Evolutionary conservation across 2,888 invertebrate genomes (phyloP).

Genomic region (Idaea biselata): DNA sequence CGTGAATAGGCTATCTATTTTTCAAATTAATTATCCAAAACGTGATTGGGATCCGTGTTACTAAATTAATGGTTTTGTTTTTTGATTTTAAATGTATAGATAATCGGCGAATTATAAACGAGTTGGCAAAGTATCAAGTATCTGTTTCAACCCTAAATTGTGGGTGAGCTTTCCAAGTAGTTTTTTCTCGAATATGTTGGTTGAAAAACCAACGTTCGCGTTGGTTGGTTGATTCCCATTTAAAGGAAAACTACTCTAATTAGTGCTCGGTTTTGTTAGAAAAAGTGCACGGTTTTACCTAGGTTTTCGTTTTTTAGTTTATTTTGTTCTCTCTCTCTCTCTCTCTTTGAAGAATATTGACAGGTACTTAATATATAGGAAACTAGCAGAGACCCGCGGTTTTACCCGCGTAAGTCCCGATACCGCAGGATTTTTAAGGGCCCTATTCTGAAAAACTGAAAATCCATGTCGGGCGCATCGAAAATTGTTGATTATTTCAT

Average conservation of each 20-base stretch:
- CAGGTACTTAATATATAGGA: conserved; percentile 1
- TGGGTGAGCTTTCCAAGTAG: not conserved
- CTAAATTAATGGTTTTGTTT: not conserved
- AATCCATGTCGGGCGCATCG: too few relatives aligned
- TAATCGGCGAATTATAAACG: too few relatives aligned
- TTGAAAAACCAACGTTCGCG: not conserved
- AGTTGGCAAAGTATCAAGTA: too few relatives aligned
- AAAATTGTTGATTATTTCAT: too few relatives aligned
- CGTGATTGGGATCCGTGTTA: not conserved
- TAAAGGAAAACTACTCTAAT: not conserved
- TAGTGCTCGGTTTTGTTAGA: not conserved
- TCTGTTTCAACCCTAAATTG: not conserved
- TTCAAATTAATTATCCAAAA: not conserved
- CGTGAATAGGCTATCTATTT: not conserved
- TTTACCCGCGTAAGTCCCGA: too few relatives aligned
- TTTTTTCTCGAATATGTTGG: not conserved
- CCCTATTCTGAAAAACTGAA: too few relatives aligned
- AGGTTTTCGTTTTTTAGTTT: not conserved
- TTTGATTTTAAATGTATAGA: not conserved
- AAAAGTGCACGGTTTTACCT: not conserved
- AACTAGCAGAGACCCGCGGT: too few relatives aligned
- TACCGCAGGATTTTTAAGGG: too few relatives aligned
- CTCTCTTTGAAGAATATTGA: too few relatives aligned
- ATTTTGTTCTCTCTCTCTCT: too few relatives aligned
- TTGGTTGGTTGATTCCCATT: not conserved